Conservation (phyloP, 1,140 invertebrate species). For the Maconellicoccus hirsutus region DNA sequence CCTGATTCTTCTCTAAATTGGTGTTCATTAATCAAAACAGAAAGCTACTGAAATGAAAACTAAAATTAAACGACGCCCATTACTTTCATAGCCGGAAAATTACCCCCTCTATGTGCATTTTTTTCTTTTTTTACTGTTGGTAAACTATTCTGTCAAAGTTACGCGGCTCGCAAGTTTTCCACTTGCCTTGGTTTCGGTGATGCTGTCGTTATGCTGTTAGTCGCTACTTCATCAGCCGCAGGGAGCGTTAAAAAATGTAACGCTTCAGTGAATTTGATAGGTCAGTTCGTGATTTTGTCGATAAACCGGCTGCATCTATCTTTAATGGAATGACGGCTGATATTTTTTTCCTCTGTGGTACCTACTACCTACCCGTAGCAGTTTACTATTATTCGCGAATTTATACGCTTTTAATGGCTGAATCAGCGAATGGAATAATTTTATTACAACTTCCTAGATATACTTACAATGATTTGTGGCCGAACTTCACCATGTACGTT, state of each 20-base stretch:
- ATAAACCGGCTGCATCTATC: not conserved
- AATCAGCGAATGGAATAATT: too few species aligned
- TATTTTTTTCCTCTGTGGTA: not conserved
- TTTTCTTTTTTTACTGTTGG: too few species aligned
- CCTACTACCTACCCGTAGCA: too few species aligned
- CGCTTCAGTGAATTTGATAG: not conserved
- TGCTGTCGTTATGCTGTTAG: not conserved
- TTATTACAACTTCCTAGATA: too few species aligned
- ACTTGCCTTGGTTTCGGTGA: not conserved
- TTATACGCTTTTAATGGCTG: too few species aligned
- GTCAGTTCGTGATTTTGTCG: not conserved
- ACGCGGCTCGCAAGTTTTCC: not conserved
- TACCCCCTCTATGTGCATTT: not conserved
- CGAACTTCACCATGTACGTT: too few species aligned
- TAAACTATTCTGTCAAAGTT: too few species aligned
- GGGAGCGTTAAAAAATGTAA: not conserved
- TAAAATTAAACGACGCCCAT: not conserved
- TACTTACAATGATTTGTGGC: too few species aligned
- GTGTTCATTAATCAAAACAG: not conserved
- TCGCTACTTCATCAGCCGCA: constrained; percentile 6
- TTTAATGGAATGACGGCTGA: not conserved
- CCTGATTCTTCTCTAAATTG: not conserved
- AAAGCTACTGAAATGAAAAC: not conserved
- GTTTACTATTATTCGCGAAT: too few species aligned
- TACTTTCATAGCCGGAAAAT: not conserved